A percentile compares a stretch with the other conserved stretches of the same genome.
These are phyloP conservation scores for Zygogramma bicolorata DNA, from an alignment of 2,888 invertebrate genomes.

Conservation along the genomic window DNA sequence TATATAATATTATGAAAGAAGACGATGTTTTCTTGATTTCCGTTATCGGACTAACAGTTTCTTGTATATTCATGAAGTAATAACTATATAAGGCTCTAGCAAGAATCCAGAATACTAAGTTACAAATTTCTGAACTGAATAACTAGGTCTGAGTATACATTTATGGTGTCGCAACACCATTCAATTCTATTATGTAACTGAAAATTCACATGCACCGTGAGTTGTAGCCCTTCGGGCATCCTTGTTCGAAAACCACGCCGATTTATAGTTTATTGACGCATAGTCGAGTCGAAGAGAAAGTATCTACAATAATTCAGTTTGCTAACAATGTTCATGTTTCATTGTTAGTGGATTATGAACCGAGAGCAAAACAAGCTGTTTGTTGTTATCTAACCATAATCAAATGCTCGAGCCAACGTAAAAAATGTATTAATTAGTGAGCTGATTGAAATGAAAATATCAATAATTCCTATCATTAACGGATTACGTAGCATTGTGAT, in stretches of 20 bases:
- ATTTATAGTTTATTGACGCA: slow-evolving; percentile 14
- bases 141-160: background rate
- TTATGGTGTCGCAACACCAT: background rate
- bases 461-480: background rate
- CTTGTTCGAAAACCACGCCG: slow-evolving; percentile 13
- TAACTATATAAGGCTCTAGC: too few species aligned
- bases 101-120: background rate
- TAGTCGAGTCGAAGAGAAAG: slow-evolving; percentile 14
- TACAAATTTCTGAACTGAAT: background rate
- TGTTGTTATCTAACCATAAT: slow-evolving; percentile 22
- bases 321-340: background rate
- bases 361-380: background rate
- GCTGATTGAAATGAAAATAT: background rate
- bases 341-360: background rate
- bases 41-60: too few species aligned
- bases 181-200: background rate
- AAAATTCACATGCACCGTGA: background rate
- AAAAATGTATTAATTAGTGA: slow-evolving; percentile 10
- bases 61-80: too few species aligned
- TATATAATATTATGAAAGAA: too few species aligned
- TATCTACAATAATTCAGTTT: slow-evolving; percentile 4
- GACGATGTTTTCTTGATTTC: too few species aligned
- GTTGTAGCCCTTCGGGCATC: slow-evolving; percentile 13
- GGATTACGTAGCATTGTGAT: background rate
- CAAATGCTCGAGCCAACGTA: background rate